Evolutionary conservation across 2,113 vertebrate species (phyloP).

Genomic region (Poeciliopsis prolifica): DNA sequence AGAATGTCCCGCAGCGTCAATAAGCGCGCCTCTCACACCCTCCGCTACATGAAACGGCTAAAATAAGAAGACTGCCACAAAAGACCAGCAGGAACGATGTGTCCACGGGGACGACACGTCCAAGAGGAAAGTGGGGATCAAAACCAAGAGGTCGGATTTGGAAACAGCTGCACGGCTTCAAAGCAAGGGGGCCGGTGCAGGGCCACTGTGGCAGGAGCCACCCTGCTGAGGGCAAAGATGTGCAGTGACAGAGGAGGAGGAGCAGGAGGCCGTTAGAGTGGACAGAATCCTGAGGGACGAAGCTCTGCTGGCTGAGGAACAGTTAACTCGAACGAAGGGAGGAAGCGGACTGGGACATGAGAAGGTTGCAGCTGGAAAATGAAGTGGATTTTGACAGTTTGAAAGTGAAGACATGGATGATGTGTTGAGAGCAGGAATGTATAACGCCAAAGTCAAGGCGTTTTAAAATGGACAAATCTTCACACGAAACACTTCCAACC

Average conservation of each 20-base stretch:
- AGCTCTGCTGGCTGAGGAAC: constrained; percentile 12
- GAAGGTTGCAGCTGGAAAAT: background rate
- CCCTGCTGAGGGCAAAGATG: constrained; percentile 74
- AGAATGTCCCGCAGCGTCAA: background rate
- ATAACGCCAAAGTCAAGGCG: no score
- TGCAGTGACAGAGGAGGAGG: constrained; percentile 63
- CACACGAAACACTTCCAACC: background rate
- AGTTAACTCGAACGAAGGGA: background rate
- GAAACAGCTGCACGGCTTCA: constrained; percentile 80
- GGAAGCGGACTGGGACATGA: background rate
- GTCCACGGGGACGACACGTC: constrained; percentile 45
- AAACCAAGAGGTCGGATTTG: constrained; percentile 79
- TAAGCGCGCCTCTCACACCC: constrained; percentile 9
- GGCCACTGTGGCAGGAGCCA: constrained; percentile 56
- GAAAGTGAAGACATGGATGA: background rate
- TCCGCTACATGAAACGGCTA: constrained; percentile 18
- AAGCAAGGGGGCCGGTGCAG: constrained; percentile 48
- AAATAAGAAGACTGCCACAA: constrained; percentile 41
- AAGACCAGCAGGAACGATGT: constrained; percentile 58
- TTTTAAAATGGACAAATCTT: background rate
- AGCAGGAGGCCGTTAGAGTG: background rate
- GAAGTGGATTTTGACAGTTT: background rate
- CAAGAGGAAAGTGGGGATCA: constrained; percentile 72
- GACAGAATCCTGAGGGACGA: constrained; percentile 23
- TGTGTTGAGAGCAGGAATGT: background rate